A percentile compares a stretch with the other conserved stretches of the same genome.
Conservation (phyloP, 2,113 vertebrate genomes). For the Saccopteryx leptura region DNA sequence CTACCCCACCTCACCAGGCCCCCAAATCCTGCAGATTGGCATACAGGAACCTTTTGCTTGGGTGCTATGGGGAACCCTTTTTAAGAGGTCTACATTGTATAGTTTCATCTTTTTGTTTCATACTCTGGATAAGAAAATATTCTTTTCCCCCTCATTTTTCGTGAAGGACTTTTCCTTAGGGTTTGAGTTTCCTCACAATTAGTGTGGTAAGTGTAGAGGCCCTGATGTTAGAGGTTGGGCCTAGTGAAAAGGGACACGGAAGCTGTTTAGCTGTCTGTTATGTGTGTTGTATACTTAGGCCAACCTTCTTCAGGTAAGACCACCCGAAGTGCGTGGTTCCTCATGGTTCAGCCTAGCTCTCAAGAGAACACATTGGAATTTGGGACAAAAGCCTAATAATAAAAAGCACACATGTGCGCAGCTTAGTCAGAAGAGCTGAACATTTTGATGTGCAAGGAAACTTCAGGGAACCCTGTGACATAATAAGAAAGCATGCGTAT, state of each 20-base stretch:
- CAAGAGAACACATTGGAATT: not conserved
- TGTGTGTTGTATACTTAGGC: not conserved
- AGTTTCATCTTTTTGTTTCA: not conserved
- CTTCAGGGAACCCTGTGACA: not conserved
- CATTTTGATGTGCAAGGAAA: not conserved
- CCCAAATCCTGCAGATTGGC: not conserved
- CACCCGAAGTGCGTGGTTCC: not conserved
- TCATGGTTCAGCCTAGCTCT: not conserved
- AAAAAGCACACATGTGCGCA: not conserved
- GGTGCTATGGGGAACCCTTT: not conserved
- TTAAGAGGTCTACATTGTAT: not conserved
- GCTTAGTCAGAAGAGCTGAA: not conserved
- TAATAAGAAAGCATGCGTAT: not conserved
- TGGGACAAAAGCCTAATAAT: not conserved
- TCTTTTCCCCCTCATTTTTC: not conserved
- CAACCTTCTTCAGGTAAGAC: not conserved
- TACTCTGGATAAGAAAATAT: not conserved
- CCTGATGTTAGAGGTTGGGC: not conserved
- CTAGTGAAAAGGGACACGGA: not conserved
- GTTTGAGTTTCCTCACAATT: not conserved
- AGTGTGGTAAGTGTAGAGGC: not conserved
- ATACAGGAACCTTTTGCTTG: not conserved
- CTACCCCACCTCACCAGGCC: not conserved
- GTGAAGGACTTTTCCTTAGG: not conserved
- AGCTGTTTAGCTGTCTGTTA: not conserved